Evolutionary conservation across 2,888 invertebrate genomes (phyloP), one percentile per base, ranked within the genome.

Genomic region (Meloe dianella): DNA sequence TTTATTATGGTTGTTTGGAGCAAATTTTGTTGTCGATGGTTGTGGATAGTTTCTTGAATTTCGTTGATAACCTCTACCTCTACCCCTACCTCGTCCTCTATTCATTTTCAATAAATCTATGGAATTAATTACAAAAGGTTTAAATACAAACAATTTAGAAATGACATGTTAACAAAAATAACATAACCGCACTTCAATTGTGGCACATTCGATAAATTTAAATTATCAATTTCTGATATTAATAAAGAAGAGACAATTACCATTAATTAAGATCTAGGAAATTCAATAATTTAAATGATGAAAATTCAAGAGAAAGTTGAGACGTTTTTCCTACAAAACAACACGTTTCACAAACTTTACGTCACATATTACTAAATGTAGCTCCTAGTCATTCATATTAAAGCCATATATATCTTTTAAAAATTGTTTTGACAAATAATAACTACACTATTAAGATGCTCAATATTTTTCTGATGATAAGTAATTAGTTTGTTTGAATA

Each of bases 11-110:
- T 22, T 47, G 14, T 54, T 65, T 27, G 58, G 57, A 29, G 51
- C 24, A n/a, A n/a, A n/a, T 22, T 51, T 59, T n/a, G 32, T 51
- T 12, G 60, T 62, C n/a, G 62, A 22, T 32, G 63, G 47, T 65
- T 69, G 61, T 58, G 54, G 63, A 66, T 54, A 35, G 57, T 65
- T 63, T 65, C 67, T 57, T 35, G 62, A 29, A 32, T 60, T 67
- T 20, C 70, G 69, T 35, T 59, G 65, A 64, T 60, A 74, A 57
- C 68, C 63, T 63, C 75, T 72, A n/a, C 68, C 63, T 63, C 75
- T 72, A n/a, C 76, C 75, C 54, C 75, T 68, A 41, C 73, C 74
- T 67, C 75, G 70, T 54, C 73, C 74, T 68, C 75, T 70, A 59
- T 32, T 59, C 59, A 59, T 59, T 32, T n/a, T 59, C 8, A 57